Evolutionary conservation across 2,797 vertebrate genomes (phyloP).

Genomic region (Acestrorhynchus altus): DNA sequence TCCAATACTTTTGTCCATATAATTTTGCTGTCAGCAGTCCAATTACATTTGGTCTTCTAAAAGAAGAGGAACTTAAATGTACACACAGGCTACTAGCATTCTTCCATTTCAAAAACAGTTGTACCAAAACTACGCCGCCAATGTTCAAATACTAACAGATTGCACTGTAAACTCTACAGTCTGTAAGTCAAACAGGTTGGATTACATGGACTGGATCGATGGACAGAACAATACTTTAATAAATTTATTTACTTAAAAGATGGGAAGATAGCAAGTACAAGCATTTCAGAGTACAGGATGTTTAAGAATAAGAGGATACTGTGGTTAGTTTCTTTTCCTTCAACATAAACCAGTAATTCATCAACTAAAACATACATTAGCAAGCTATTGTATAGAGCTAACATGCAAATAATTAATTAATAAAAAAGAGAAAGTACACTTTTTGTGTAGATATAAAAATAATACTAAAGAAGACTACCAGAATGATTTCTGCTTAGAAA

Average conservation of each 20-base stretch:
- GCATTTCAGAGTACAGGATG: conserved; percentile 71
- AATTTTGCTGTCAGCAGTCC: no score
- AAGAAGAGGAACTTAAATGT: no score
- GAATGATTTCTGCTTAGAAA: conserved; percentile 61
- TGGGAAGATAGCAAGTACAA: conserved; percentile 70
- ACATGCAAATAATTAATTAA: conserved; percentile 81
- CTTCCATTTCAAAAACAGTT: no score
- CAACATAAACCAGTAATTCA: conserved; percentile 70
- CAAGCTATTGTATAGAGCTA: conserved; percentile 71
- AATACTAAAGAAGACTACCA: conserved; percentile 74
- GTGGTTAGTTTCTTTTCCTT: conserved; percentile 68
- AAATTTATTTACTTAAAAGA: conserved; percentile 78
- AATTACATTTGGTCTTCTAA: no score
- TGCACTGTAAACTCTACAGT: not conserved
- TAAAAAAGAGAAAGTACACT: conserved; percentile 66
- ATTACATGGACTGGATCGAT: not conserved
- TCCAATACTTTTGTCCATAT: no score
- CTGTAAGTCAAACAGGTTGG: not conserved
- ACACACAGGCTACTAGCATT: no score
- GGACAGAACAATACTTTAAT: conserved; percentile 21
- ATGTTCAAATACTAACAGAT: not conserved
- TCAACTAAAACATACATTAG: conserved; percentile 73
- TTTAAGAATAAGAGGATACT: conserved; percentile 68
- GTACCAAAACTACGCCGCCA: not conserved
- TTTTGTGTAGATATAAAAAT: conserved; percentile 71